Percentiles rank a stretch among this genome's conserved stretches.
phyloP scores from a whole-genome alignment of 2,113 vertebrate genomes.

The Sebastes schlegelii region DNA sequence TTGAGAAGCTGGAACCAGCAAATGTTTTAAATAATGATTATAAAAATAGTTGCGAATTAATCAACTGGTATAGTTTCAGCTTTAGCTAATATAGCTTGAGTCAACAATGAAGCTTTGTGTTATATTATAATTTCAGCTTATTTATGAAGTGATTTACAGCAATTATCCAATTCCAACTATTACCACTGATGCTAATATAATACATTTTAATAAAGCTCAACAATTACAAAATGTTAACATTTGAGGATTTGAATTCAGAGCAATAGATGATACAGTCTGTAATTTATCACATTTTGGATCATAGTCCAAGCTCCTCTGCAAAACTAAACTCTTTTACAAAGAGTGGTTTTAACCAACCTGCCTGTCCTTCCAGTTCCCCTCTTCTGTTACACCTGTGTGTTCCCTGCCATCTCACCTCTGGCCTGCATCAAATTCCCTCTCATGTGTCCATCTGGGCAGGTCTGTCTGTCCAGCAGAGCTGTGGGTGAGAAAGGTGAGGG shows the following conservation, averaged over 20 bases:
- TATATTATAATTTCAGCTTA: background rate
- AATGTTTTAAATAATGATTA: background rate
- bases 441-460: conserved; percentile 74
- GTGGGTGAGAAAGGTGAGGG: conserved; percentile 76
- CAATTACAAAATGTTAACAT: background rate
- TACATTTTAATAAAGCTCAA: background rate
- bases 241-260: background rate
- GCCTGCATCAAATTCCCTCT: conserved; percentile 82
- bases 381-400: conserved; percentile 85
- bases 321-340: background rate
- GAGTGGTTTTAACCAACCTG: background rate
- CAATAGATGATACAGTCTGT: background rate
- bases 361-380: conserved; percentile 73
- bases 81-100: background rate
- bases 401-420: conserved; percentile 81
- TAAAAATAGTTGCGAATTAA: background rate
- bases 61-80: background rate
- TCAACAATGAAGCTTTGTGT: background rate
- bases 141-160: background rate
- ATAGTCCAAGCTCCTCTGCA: background rate
- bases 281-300: background rate
- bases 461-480: conserved; percentile 80
- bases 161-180: background rate
- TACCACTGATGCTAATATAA: background rate
- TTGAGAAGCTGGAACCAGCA: too few species aligned